Evolutionary conservation across 2,113 vertebrate species (phyloP).

Genomic region (Onychostoma macrolepis): DNA sequence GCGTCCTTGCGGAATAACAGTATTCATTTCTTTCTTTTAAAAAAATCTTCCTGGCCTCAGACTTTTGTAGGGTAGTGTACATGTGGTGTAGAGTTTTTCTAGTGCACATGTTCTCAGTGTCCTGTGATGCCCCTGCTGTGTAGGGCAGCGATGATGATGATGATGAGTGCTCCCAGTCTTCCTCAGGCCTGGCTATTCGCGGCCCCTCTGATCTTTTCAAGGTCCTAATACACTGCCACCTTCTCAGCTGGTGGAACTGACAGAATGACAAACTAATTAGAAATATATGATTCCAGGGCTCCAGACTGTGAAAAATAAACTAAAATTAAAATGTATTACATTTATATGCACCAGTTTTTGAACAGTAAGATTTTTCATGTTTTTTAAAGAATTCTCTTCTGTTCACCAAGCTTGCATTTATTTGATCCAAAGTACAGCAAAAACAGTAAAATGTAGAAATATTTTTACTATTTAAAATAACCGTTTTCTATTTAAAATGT

Average conservation of each 20-base stretch:
- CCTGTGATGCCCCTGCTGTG: conserved; percentile 67
- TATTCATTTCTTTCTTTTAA: neutral
- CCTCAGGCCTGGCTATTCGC: conserved; percentile 67
- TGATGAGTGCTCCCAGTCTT: conserved; percentile 65
- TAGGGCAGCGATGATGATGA: conserved; percentile 73
- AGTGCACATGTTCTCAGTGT: conserved; percentile 56
- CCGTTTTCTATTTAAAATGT: too few relatives aligned
- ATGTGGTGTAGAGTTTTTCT: neutral
- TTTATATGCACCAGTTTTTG: neutral
- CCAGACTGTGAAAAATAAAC: neutral
- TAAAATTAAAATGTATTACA: too few relatives aligned
- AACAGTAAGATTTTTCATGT: too few relatives aligned
- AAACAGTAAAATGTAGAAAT: too few relatives aligned
- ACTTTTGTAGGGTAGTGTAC: neutral
- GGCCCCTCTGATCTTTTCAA: conserved; percentile 64
- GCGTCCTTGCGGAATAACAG: neutral
- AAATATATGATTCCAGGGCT: neutral
- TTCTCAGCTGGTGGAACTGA: conserved; percentile 42
- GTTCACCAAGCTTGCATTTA: too few relatives aligned
- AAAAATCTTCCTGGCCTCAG: neutral
- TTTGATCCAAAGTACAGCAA: too few relatives aligned
- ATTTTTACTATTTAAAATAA: too few relatives aligned
- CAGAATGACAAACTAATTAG: conserved; percentile 56
- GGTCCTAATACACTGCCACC: conserved; percentile 65
- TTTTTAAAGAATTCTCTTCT: too few relatives aligned